Percentiles rank a stretch among this genome's conserved stretches.
Evolutionary conservation across 2,113 vertebrate genomes (phyloP).

Genomic region (Vulpes ferrilata): DNA sequence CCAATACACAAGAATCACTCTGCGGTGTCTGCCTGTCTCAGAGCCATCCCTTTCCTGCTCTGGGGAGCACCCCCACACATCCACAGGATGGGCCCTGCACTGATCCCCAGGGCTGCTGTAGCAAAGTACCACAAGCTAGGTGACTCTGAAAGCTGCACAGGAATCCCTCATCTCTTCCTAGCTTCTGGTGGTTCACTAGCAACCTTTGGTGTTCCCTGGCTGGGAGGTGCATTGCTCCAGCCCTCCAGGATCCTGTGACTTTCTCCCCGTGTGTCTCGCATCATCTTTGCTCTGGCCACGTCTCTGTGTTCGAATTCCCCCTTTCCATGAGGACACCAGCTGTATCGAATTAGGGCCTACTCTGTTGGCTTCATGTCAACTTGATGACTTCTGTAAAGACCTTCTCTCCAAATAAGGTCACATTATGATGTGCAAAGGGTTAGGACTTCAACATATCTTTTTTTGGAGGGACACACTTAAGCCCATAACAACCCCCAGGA

Average conservation of each 20-base stretch:
- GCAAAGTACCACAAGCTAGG: neutral
- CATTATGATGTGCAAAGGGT: neutral
- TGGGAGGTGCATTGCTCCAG: neutral
- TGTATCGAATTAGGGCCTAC: neutral
- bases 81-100: neutral
- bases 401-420: neutral
- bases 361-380: neutral
- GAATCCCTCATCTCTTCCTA: neutral
- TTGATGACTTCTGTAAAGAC: neutral
- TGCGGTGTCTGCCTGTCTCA: neutral
- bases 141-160: neutral
- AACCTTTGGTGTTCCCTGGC: neutral
- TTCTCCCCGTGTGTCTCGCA: neutral
- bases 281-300: neutral
- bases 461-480: neutral
- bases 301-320: neutral
- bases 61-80: neutral
- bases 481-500: neutral
- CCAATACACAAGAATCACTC: neutral
- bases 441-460: neutral
- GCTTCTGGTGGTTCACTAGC: neutral
- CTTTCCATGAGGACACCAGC: neutral
- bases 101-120: neutral
- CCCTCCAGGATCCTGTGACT: neutral
- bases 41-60: neutral